A percentile compares a stretch with the other conserved stretches of the same genome.
Evolutionary conservation across 2,888 invertebrate species (phyloP).

Genomic region (Aquatica leii): DNA sequence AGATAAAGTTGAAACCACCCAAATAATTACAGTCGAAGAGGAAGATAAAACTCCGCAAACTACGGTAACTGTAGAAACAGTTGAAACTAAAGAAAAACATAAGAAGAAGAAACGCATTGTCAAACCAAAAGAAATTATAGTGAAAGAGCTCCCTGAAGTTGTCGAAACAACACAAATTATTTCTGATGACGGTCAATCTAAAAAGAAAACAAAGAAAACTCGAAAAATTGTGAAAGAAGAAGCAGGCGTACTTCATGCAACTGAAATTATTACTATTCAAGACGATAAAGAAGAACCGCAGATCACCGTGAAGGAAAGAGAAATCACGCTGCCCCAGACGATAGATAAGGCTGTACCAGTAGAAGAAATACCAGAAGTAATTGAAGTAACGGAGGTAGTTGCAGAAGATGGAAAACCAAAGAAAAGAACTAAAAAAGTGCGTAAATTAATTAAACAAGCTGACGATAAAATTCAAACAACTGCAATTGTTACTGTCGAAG

Average conservation of each 20-base stretch:
- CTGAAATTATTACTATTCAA: conserved; percentile 51
- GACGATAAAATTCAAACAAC: conserved; percentile 53
- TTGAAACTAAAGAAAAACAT: conserved; percentile 33
- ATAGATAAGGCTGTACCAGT: not conserved
- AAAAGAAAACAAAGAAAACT: conserved; percentile 50
- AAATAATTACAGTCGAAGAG: conserved; percentile 5
- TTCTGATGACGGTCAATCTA: conserved; percentile 46
- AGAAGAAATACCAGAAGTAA: conserved; percentile 42
- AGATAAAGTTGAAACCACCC: conserved; percentile 42
- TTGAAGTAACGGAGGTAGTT: not conserved
- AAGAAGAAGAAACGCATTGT: conserved; percentile 39
- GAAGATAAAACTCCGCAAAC: not conserved
- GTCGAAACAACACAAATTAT: conserved; percentile 46
- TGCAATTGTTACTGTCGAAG: conserved; percentile 49
- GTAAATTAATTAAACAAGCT: conserved; percentile 59
- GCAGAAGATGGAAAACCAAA: conserved; percentile 4
- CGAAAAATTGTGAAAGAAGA: conserved; percentile 53
- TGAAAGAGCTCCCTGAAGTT: conserved; percentile 53
- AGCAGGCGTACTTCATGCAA: conserved; percentile 45
- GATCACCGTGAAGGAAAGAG: conserved; percentile 50
- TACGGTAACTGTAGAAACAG: conserved; percentile 42
- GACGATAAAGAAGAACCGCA: conserved; percentile 51
- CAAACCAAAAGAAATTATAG: conserved; percentile 35
- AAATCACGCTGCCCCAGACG: conserved; percentile 38
- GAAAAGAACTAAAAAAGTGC: conserved; percentile 56